These are phyloP conservation scores for Syngnathus typhle DNA, from an alignment of 2,113 vertebrate genomes.

Conservation along the genomic window DNA sequence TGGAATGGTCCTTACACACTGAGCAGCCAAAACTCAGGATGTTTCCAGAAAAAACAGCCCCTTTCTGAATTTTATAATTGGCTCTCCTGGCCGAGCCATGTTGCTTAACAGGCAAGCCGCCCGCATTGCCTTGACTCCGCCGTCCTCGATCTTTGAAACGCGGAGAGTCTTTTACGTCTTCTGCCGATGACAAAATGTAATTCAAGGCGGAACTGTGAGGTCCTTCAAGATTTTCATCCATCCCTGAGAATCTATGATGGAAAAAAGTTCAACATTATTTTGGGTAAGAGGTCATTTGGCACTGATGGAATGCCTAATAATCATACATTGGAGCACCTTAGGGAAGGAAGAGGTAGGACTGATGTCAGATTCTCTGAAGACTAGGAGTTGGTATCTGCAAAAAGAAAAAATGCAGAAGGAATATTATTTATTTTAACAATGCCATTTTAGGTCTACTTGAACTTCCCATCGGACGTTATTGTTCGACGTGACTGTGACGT, in stretches of 20 bases:
- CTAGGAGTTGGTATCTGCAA: neutral
- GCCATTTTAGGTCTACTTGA: neutral
- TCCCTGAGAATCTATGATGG: slow-evolving; percentile 45
- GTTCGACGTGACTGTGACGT: too few species aligned
- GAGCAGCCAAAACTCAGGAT: slow-evolving; percentile 89
- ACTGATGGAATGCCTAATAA: neutral
- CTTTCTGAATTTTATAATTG: slow-evolving; percentile 68
- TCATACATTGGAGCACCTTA: neutral
- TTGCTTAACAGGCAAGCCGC: slow-evolving; percentile 29
- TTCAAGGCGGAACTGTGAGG: slow-evolving; percentile 57
- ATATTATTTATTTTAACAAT: neutral
- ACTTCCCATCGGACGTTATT: too few species aligned
- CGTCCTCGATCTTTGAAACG: slow-evolving; percentile 28
- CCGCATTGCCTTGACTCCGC: neutral
- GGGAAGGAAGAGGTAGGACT: neutral
- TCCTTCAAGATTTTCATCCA: slow-evolving; percentile 64
- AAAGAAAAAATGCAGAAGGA: neutral
- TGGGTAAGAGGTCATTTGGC: neutral
- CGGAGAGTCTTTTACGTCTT: slow-evolving; percentile 57
- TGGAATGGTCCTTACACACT: slow-evolving; percentile 80
- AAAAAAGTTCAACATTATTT: slow-evolving; percentile 14
- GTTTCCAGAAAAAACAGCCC: slow-evolving; percentile 84
- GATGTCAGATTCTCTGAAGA: neutral
- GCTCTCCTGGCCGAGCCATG: slow-evolving; percentile 3
- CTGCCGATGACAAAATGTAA: slow-evolving; percentile 41